Conservation (phyloP, 2,888 invertebrate species). For the Mimas tiliae region DNA sequence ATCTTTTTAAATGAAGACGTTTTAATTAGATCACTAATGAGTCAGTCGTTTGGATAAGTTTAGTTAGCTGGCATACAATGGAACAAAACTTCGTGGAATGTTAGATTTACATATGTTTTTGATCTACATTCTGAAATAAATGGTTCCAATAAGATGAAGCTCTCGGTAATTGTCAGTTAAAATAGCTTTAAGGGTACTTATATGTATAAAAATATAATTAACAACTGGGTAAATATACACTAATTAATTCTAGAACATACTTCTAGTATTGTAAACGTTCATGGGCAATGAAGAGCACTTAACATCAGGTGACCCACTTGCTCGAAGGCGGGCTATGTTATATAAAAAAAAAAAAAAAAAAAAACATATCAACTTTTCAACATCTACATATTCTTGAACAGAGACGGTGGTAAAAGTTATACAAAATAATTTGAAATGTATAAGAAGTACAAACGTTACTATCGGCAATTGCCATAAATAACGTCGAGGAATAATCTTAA, state of each 20-base stretch:
- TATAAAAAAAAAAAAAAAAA: too few relatives aligned
- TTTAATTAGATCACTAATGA: constrained; percentile 17
- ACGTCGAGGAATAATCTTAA: constrained; percentile 20
- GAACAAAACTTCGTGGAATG: not conserved
- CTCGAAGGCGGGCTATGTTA: too few relatives aligned
- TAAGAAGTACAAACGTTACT: too few relatives aligned
- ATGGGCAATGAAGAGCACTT: too few relatives aligned
- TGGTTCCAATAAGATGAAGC: not conserved
- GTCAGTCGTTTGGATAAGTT: constrained; percentile 6
- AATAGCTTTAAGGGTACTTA: too few relatives aligned
- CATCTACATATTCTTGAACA: too few relatives aligned
- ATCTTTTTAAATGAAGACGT: constrained; percentile 1
- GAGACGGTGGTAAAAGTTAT: not conserved
- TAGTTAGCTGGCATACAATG: not conserved
- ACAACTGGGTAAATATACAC: too few relatives aligned
- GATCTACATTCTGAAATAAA: not conserved
- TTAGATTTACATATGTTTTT: not conserved
- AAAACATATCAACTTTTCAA: too few relatives aligned
- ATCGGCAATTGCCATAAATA: constrained; percentile 10
- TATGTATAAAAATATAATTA: too few relatives aligned
- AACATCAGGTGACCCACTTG: too few relatives aligned
- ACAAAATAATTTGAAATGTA: not conserved
- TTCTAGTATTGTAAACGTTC: too few relatives aligned
- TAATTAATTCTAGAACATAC: too few relatives aligned
- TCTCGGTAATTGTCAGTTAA: not conserved